Base-by-base conservation (phyloP, 2,113 vertebrate genomes). In the human (Homo sapiens) region DNA sequence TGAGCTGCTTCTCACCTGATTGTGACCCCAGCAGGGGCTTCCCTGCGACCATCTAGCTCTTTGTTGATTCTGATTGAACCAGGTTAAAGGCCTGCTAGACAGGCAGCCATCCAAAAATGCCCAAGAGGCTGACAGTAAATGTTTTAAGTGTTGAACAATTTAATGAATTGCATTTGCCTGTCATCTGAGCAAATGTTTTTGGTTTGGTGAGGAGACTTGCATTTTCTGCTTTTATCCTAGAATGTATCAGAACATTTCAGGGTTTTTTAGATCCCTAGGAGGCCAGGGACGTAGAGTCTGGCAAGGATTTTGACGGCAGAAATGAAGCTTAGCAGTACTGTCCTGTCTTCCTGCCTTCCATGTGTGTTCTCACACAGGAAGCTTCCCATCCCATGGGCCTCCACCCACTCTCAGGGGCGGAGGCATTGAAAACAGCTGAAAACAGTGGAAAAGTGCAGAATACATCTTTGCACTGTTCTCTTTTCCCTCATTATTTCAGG, bases 221-320 rank as follows among this genome's bases (percentile, higher is more conserved):
- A 38, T 94, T 97, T 84, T 84, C 55, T 96, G 79, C 38, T 83
- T 79, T 16, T 86, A 87, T 55, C 68, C 35, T 68, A 84, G n/a
- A 92, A 73, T 6, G 20, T 48, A 64, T 55, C 18, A 86, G 61
- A 82, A 13, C 66, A 25, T 57, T 80, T 48, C 25, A 94, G 73
- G 91, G 27, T 0, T 52, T 75, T 92, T 95, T 52, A 87, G 48
- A 82, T 14, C 11, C 12, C 3, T n/a, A 80, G 55, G n/a, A 55
- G 4, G 22, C 5, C 8, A 59, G 59, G 43, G 50, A 84, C 6
- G 4, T 2, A 7, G 80, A 38, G 43, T 16, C 23, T 72, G 57
- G 64, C 25, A 55, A 59, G 66, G 68, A 59, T 32, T 40, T 80
- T 66, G 23, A 94, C 89, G 40, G 59, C 59, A 82, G 76, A 90